Evolutionary conservation across 2,797 vertebrate genomes (phyloP), one percentile per base, ranked within the genome.

Genomic region (Coregonus ussuriensis): DNA sequence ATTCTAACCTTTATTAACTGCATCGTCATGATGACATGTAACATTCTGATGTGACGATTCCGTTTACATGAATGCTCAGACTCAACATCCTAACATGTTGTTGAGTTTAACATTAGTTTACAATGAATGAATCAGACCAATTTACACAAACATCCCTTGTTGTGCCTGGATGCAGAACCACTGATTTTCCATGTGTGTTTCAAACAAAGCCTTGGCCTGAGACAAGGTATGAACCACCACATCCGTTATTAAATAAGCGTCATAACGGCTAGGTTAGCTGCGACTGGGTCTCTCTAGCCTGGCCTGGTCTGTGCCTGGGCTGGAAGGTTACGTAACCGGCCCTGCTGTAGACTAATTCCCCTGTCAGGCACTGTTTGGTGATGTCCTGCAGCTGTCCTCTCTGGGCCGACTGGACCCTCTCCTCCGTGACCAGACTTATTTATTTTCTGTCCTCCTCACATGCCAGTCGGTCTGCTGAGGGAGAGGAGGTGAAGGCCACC

Each of bases 211-310:
- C 15, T 65, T 21, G 54, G 72, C 18, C 25, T 75, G 76, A 35
- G 53, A 51, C 79, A 74, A 72, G 56, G 76, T 63, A 6, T 33
- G 83, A 81, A 84, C 66, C 68, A 74, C 52, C 62, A 68, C 81
- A 88, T 89, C 68, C 84, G 73, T 82, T 63, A 52, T 31, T 33
- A 84, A 83, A 80, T 59, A 76, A 73, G 62, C 65, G 80, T 82
- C 85, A 85, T 84, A 70, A 74, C 75, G 31, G 74, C 51, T 74
- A 59, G 66, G 82, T 82, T 37, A 70, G 9, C 41, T 53, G 9
- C 7, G 6, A 25, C 75, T 78, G 16, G 14, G 25, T n/a, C 71
- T 33, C 51, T 52, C n/a, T 11, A 11, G 11, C 47, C 21, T 47
- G 9, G 21, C 3, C 16, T 72, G 25, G 51, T 54, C 70, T 78